Conservation (phyloP, 2,888 invertebrate species). For the Erebia palarica region DNA sequence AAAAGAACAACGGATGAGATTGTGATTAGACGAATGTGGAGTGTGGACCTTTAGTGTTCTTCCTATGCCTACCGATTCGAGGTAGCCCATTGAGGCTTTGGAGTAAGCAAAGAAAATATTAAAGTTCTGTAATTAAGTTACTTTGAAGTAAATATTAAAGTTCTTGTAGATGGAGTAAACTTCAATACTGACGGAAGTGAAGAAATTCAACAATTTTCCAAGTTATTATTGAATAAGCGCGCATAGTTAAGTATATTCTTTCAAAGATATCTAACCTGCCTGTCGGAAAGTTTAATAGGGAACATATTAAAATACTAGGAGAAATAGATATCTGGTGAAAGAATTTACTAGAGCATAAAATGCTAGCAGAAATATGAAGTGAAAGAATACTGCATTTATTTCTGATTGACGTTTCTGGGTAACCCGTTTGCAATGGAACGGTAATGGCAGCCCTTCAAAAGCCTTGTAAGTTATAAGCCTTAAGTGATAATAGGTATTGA, state of each 20-base stretch:
- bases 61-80: too few species aligned
- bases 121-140: too few species aligned
- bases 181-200: too few species aligned
- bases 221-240: too few species aligned
- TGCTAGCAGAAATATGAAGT: not conserved
- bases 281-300: not conserved
- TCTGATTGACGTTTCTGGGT: constrained; percentile 24
- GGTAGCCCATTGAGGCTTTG: too few species aligned
- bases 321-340: not conserved
- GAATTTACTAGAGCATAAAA: constrained; percentile 1
- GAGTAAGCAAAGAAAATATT: too few species aligned
- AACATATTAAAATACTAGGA: not conserved
- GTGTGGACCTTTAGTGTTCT: too few species aligned
- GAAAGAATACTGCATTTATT: constrained; percentile 1
- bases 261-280: not conserved
- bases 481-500: constrained; percentile 5
- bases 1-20: not conserved
- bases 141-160: too few species aligned
- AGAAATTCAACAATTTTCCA: too few species aligned
- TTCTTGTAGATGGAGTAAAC: too few species aligned
- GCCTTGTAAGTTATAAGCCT: constrained; percentile 1
- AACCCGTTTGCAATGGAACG: not conserved
- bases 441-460: constrained; percentile 21
- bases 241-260: too few species aligned
- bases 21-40: not conserved